These are phyloP conservation scores for Netelia melanura DNA, from an alignment of 2,888 invertebrate genomes.

Conservation along the genomic window DNA sequence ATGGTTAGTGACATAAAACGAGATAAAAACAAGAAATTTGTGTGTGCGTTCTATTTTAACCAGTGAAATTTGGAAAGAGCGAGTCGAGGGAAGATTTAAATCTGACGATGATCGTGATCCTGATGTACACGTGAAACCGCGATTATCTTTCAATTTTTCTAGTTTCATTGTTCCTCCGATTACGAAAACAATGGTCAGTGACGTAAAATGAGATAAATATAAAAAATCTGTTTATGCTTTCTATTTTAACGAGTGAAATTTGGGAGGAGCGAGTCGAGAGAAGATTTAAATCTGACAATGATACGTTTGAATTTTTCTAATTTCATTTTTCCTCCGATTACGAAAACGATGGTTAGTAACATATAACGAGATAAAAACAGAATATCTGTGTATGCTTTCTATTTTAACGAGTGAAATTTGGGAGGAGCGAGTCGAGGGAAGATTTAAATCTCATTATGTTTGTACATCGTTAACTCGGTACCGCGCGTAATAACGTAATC, in stretches of 20 bases:
- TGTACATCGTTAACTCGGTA: conserved; percentile 22
- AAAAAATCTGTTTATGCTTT: not conserved
- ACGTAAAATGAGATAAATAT: too few species aligned
- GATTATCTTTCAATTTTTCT: too few species aligned
- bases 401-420: too few species aligned
- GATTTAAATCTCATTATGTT: conserved; percentile 24
- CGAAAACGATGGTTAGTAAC: not conserved
- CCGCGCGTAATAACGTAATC: conserved; percentile 22
- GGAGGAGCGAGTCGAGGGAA: not conserved
- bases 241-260: too few species aligned
- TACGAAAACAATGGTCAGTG: too few species aligned
- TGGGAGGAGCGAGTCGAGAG: not conserved
- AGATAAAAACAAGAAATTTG: not conserved
- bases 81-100: conserved; percentile 7
- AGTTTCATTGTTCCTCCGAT: too few species aligned
- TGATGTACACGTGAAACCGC: conserved; percentile 1
- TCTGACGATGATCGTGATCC: conserved; percentile 32
- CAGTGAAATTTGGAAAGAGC: too few species aligned
- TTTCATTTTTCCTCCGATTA: not conserved
- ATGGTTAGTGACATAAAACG: not conserved
- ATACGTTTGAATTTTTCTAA: not conserved
- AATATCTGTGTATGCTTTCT: not conserved
- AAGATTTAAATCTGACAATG: conserved; percentile 26
- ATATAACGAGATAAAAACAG: not conserved
- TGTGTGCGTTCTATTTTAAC: not conserved